Evolutionary conservation across 2,797 vertebrate genomes (phyloP), one percentile per base, ranked within the genome.

Genomic region (Atherinosoma microstoma): DNA sequence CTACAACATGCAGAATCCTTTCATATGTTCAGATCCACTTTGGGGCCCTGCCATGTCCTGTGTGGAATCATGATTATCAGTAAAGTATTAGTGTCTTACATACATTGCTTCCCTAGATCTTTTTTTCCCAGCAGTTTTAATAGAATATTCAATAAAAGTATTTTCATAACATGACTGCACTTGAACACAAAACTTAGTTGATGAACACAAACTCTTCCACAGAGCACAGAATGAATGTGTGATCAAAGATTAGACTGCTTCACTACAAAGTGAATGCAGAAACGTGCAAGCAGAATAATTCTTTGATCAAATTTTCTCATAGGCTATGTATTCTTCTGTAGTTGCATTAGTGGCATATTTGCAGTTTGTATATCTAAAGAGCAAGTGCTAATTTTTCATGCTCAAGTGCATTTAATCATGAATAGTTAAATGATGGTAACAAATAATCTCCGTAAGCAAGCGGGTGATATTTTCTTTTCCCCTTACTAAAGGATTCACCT

Each of bases 391-490:
- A 54, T 80, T 74, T 35, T 40, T 64, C 32, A 75, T 67, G 64
- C 61, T 70, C 12, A 65, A 34, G 12, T 1, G 0, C 0, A 4
- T 72, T 77, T 62, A 51, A 78, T 74, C 57, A 45, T 67, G 12
- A 66, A n/a, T 20, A 30, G 53, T 79, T 84, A 42, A 70, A 68
- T 80, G 57, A 56, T 12, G 11, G 53, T 18, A 70, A 68, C 35
- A 58, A 30, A 85, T 79, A 53, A 67, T 79, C 51, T 75, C 38
- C 51, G 35, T 47, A 45, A 59, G 54, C 35, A 3, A 64, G 56
- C 35, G 13, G 70, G 53, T 58, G 15, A 75, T 59, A 47, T 30
- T 64, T 45, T 20, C 18, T 4, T 18, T 18, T 45, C 18, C 7
- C 3, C 18, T 45, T 45, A 5, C 42, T 16, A 18, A 18, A 45